Evolutionary conservation across 2,797 vertebrate species (phyloP), one percentile per base, ranked within the genome.

Genomic region (Falco rusticolus): DNA sequence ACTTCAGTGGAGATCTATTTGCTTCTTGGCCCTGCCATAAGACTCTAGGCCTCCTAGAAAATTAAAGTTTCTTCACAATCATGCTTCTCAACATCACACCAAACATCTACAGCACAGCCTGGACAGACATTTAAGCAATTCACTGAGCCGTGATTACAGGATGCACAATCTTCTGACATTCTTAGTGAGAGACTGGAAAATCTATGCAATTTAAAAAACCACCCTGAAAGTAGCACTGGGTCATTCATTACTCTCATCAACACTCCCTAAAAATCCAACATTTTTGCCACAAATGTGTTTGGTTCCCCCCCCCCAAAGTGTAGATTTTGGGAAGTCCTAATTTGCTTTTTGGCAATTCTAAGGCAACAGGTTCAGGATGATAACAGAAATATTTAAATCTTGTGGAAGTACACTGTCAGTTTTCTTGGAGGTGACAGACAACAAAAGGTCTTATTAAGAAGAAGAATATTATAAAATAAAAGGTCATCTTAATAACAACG

Each of bases 261-360:
- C 25, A 31, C 4, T 41, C 26, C 7, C 59, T 34, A 76, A 21
- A 81, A 86, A 77, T 54, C 5, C 47, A 54, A 4, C 5, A 9
- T 53, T 78, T 33, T 53, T 28, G 37, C 7, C 31, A 61, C n/a
- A 75, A 47, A 61, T 1, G 4, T 9, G 3, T 34, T 16, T 39
- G 26, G 1, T 5, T 65, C 20, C 21, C 28, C 25, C 8, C 28
- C 25, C 8, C 6, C 1, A 0, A 77, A 70, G 10, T 9, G 5
- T 1, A 48, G 24, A 71, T 51, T 74, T 70, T 70, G 18, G 1
- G 33, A 80, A 66, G 64, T 34, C 12, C 28, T 56, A 20, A 56
- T 60, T 56, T 64, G 13, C 34, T 74, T 88, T 84, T 53, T 60
- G 11, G 6, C 25, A 85, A 63, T 53, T 66, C 14, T 37, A 56